Evolutionary conservation across 2,888 invertebrate species (phyloP), one percentile per base, ranked within the genome.

Genomic region (Teinopalpus imperialis): DNA sequence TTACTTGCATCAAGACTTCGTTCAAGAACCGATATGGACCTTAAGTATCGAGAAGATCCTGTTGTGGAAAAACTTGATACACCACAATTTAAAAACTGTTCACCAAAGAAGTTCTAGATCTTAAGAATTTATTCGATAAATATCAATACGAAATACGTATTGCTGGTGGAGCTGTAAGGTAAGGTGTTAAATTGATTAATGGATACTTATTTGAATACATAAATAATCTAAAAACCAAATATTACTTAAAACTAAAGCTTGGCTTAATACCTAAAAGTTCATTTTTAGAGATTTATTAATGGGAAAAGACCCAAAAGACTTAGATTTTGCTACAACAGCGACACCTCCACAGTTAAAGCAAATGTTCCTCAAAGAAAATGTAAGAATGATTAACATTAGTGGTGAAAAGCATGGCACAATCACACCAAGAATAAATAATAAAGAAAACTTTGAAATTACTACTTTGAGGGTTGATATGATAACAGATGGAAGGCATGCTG

Each of bases 261-360:
- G n/a, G n/a, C n/a, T n/a, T n/a, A n/a, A n/a, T n/a, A n/a, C n/a
- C n/a, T n/a, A n/a, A n/a, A n/a, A n/a, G n/a, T n/a, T n/a, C n/a
- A n/a, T n/a, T n/a, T n/a, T 1, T 56, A 92, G 96, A 54, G 97
- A 97, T 76, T 86, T 97, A 18, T 72, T 97, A n/a, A 91, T 94
- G 91, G 92, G 92, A 2, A 91, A 91, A 37, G 81, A 86, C 55
- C 98, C 98, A 0, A 94, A 94, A 67, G 99, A 99, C 81, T 85
- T 99, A 36, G 99, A 99, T 83, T 98, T 99, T 89, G 99, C 99
- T 0, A 98, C 99, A 3, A 95, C 94, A 8, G 99, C 99, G 4
- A 99, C 98, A 0, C 99, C 99, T 0, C 90, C 93, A 8, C 91
- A 99, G 87, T 98, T 99, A 98, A 98, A 97, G 72, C 91, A 93